Evolutionary conservation across 2,888 invertebrate genomes (phyloP).

Genomic region (Hedya salicella): DNA sequence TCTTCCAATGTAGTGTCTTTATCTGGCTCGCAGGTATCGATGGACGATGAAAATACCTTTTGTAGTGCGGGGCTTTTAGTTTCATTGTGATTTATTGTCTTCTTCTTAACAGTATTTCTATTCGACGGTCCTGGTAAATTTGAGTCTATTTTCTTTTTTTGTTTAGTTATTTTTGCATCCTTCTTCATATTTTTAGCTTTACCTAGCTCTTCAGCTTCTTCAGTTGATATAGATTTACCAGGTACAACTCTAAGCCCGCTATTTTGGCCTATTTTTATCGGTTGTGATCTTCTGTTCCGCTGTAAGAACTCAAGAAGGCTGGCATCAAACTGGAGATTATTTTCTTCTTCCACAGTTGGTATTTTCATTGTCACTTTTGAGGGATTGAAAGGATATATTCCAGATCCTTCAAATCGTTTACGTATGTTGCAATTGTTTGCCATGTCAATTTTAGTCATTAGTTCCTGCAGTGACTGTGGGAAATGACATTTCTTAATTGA

Average conservation of each 20-base stretch:
- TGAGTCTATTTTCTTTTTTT: too few species aligned
- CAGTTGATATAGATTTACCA: conserved; percentile 44
- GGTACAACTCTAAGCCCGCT: conserved; percentile 37
- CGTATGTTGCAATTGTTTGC: conserved; percentile 35
- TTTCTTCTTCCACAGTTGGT: conserved; percentile 35
- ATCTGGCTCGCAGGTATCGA: too few species aligned
- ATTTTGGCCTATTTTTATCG: conserved; percentile 38
- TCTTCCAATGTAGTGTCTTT: too few species aligned
- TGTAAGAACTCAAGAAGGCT: conserved; percentile 41
- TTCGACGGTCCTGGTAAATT: too few species aligned
- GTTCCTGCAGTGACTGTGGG: conserved; percentile 44
- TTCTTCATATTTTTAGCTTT: too few species aligned
- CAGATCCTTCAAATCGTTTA: conserved; percentile 46
- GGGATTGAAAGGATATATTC: conserved; percentile 46
- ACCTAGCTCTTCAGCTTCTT: conserved; percentile 44
- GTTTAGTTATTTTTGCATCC: too few species aligned
- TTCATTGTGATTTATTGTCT: too few species aligned
- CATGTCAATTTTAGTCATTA: conserved; percentile 45
- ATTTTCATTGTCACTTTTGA: conserved; percentile 40
- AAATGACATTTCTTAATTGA: conserved; percentile 48
- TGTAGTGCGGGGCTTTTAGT: too few species aligned
- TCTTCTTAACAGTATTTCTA: too few species aligned
- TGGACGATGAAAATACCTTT: too few species aligned
- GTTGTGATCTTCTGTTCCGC: conserved; percentile 35
- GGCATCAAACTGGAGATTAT: conserved; percentile 34